Base-by-base conservation (phyloP, 92 coral and sea anemone genomes). In the Epizoanthus fatuus region DNA sequence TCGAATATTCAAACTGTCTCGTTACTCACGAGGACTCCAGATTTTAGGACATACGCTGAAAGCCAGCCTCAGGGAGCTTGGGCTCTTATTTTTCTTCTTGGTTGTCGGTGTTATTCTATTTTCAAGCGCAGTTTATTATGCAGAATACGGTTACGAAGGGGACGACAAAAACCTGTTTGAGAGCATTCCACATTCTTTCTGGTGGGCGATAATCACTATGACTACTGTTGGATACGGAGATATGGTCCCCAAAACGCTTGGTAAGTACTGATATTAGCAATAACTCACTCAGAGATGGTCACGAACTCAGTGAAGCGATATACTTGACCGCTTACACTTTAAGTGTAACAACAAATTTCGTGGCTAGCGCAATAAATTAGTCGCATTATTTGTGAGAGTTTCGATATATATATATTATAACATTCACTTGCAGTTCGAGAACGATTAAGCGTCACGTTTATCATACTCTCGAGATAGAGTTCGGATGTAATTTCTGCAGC, bases 131-230 rank as follows among this genome's bases (percentile, higher is more conserved):
- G 96, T 97, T 69, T 97, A 97, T 86, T 97, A 97, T 67, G 96
- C 96, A 7, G 98, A 95, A 74, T 90, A 83, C 75, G 90, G 95
- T 47, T 77, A 60, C 5, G 92, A 88, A 45, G 90, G 88, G n/a
- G 83, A 84, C 1, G 86, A 87, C 7, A 82, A 75, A 40, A 90
- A 86, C 10, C 89, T 83, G 1, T 97, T 97, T 64, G 64, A 64
- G 67, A 97, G 99, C 59, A 97, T 97, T 39, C 99, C 99, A 0
- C 99, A 97, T 52, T 93, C 98, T 12, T 97, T 97, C 62, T 97
- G 99, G 99, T 97, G 99, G 99, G 96, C 99, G 0, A 93, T 97
- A 8, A 96, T 97, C 12, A 97, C 99, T 53, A 97, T 97, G 99
- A 97, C 99, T 12, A 97, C 99, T 0, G 99, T 97, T 4, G 99